Percentiles rank a stretch among this genome's conserved stretches.
Evolutionary conservation across 2,797 vertebrate species (phyloP).

Genomic region (Spea hammondii): DNA sequence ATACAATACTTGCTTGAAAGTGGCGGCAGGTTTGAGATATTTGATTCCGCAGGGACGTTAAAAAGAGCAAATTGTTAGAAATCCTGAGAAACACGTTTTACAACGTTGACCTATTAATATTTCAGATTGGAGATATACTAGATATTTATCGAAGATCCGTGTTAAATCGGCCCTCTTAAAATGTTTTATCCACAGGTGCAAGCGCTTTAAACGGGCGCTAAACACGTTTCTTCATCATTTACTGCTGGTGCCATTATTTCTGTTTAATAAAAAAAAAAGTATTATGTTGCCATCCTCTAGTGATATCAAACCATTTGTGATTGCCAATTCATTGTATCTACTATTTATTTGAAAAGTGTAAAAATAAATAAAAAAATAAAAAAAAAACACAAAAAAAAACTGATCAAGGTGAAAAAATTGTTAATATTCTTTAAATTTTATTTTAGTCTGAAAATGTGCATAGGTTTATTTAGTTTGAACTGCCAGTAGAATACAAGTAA

Average conservation of each 20-base stretch:
- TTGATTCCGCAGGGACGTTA: slow-evolving; percentile 26
- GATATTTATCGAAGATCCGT: slow-evolving; percentile 72
- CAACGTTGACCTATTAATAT: slow-evolving; percentile 13
- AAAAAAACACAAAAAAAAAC: slow-evolving; percentile 67
- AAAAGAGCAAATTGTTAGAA: background rate
- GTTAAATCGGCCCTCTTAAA: slow-evolving; percentile 66
- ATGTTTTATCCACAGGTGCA: slow-evolving; percentile 56
- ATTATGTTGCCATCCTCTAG: slow-evolving; percentile 75
- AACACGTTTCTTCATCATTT: slow-evolving; percentile 65
- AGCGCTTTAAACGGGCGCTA: background rate
- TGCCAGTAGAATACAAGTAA: slow-evolving; percentile 61
- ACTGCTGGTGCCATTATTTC: slow-evolving; percentile 76
- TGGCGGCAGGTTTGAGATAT: background rate
- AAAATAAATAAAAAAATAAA: slow-evolving; percentile 65
- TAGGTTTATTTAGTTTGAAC: slow-evolving; percentile 65
- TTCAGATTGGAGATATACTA: slow-evolving; percentile 56
- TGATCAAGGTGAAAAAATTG: slow-evolving; percentile 67
- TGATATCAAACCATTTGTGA: slow-evolving; percentile 72
- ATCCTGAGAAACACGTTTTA: background rate
- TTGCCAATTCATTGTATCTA: slow-evolving; percentile 76
- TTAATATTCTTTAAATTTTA: slow-evolving; percentile 60
- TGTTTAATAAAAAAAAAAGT: slow-evolving; percentile 67
- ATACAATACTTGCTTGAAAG: slow-evolving; percentile 1
- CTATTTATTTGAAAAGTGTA: slow-evolving; percentile 78
- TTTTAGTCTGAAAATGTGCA: slow-evolving; percentile 63